Evolutionary conservation across 2,797 vertebrate species (phyloP), one percentile per base, ranked within the genome.

Genomic region (Hyperoplus immaculatus): DNA sequence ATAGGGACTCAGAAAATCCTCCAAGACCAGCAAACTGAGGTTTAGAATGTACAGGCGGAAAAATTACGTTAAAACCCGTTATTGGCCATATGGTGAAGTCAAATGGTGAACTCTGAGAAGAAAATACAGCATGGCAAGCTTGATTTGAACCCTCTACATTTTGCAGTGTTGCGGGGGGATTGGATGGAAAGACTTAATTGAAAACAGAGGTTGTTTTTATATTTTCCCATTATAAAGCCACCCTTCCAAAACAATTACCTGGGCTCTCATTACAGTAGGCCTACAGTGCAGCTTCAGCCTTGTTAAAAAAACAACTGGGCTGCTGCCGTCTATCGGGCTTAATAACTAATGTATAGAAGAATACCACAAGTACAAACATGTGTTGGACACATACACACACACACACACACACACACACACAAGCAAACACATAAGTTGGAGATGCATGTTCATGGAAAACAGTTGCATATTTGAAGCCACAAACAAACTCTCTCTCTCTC

Each of bases 121-220:
- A 86, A 84, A 87, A 88, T 86, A 87, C 83, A 81, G 77, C 76
- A 83, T 77, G 71, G 82, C 88, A 80, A 29, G 88, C 75, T 86
- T 63, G 51, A 81, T 58, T 41, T 82, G 78, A 82, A 83, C 75
- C 55, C 72, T 45, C 54, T 43, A 68, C 72, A 29, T 81, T 77
- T 76, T 78, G 61, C 15, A 58, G 53, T 54, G 66, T 16, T 43
- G 70, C 69, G 82, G 92, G 69, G 92, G 92, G 92, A 75, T 83
- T 87, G 93, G 83, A 62, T 68, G 83, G 82, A 81, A 78, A 78
- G 50, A 78, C 82, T 77, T 95, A 94, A 96, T 94, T 95, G 90
- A 89, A 95, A 94, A 89, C 94, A 95, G 94, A 72, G 61, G 63
- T 86, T 94, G 94, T 93, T 93, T 94, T 94, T 92, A 93, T 93